Percentiles rank a stretch among this genome's conserved stretches.
Conservation (phyloP, 1,140 invertebrate species). For the Papilio dardanus region DNA sequence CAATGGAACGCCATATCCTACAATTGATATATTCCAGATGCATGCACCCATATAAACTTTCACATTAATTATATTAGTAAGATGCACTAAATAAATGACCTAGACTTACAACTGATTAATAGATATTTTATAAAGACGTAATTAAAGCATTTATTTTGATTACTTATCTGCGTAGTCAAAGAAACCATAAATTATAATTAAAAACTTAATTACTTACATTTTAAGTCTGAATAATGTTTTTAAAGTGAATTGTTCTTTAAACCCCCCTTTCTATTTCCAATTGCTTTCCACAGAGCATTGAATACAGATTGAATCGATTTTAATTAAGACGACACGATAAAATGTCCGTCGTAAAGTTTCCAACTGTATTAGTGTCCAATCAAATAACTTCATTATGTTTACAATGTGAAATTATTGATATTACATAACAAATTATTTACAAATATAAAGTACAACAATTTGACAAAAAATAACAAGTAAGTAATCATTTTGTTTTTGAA, state of each 20-base stretch:
- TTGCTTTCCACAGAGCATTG: slow-evolving; percentile 3
- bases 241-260: not conserved
- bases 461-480: not conserved
- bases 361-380: not conserved
- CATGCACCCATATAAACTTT: too few relatives aligned
- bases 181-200: not conserved
- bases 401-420: not conserved
- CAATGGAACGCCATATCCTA: not conserved
- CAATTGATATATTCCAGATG: too few relatives aligned
- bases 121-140: too few relatives aligned
- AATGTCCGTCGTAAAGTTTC: slow-evolving; percentile 5
- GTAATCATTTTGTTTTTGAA: too few relatives aligned
- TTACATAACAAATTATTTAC: not conserved
- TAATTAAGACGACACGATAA: slow-evolving; percentile 13
- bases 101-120: too few relatives aligned
- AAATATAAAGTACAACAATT: not conserved
- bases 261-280: slow-evolving; percentile 1
- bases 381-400: not conserved
- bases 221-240: not conserved
- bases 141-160: not conserved
- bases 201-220: not conserved
- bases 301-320: slow-evolving; percentile 13
- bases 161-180: not conserved
- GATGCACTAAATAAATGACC: too few relatives aligned
- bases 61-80: too few relatives aligned